Evolutionary conservation across 2,113 vertebrate species (phyloP).

Genomic region (Proterorhinus semilunaris): DNA sequence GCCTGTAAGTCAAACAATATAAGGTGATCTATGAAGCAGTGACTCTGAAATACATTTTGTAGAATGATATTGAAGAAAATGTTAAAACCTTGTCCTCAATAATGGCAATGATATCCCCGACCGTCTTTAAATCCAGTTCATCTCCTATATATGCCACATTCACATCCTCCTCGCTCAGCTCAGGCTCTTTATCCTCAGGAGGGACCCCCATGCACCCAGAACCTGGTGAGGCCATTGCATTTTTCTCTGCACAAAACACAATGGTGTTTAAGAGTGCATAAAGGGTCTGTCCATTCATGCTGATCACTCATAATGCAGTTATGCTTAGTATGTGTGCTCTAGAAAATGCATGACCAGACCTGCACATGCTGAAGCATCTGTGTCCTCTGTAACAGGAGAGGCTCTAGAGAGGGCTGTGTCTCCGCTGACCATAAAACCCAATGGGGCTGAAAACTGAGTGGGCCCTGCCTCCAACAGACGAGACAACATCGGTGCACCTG

Average conservation of each 20-base stretch:
- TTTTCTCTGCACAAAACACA: conserved; percentile 40
- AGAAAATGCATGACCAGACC: conserved; percentile 42
- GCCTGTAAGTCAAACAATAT: conserved; percentile 71
- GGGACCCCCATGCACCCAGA: conserved; percentile 42
- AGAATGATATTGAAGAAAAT: background rate
- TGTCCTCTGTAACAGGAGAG: conserved; percentile 74
- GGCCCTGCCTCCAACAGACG: conserved; percentile 96
- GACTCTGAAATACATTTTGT: background rate
- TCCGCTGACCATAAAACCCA: conserved; percentile 78
- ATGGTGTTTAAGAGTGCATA: background rate
- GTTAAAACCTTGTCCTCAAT: conserved; percentile 85
- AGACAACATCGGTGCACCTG: conserved; percentile 96
- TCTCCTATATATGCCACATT: conserved; percentile 89
- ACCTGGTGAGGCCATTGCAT: conserved; percentile 28
- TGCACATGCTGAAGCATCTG: conserved; percentile 46
- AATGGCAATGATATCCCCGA: conserved; percentile 95
- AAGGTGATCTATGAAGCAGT: background rate
- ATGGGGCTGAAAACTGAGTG: conserved; percentile 87
- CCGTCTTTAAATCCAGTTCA: conserved; percentile 92
- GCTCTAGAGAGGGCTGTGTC: conserved; percentile 72
- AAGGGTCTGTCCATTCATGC: background rate
- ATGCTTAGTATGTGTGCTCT: background rate
- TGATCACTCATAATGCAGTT: background rate
- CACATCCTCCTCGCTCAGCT: conserved; percentile 86
- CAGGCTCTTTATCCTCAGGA: conserved; percentile 81